phyloP scores from a whole-genome alignment of 2,113 vertebrate genomes.

The Desmodus rotundus region DNA sequence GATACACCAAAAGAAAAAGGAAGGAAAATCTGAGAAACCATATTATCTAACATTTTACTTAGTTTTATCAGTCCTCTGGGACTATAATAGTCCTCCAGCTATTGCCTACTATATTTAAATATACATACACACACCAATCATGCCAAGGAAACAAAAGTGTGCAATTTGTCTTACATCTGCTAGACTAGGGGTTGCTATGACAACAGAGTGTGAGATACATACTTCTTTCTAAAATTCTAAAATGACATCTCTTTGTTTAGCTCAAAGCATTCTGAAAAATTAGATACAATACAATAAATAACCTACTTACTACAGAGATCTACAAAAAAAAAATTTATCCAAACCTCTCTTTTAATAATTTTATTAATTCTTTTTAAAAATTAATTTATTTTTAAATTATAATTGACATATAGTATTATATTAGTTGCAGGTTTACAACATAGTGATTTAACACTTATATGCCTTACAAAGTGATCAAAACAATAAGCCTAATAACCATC shows the following conservation, averaged over 20 bases:
- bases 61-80: neutral
- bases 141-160: neutral
- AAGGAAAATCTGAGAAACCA: neutral
- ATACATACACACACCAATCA: neutral
- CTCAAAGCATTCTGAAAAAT: slow-evolving; percentile 15
- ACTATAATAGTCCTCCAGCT: no score
- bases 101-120: neutral
- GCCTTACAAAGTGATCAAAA: neutral
- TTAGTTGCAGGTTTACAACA: neutral
- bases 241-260: neutral
- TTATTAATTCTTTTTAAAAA: neutral
- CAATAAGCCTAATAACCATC: neutral
- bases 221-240: slow-evolving; percentile 39
- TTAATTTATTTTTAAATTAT: neutral
- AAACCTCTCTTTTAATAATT: neutral
- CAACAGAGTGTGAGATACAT: neutral
- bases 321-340: neutral
- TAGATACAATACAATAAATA: neutral
- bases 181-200: slow-evolving; percentile 37
- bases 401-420: neutral
- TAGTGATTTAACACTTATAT: neutral
- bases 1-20: neutral
- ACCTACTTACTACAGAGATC: neutral
- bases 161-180: slow-evolving; percentile 9
- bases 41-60: neutral